Conservation (phyloP, 1,140 invertebrate genomes). For the Euura lappo region DNA sequence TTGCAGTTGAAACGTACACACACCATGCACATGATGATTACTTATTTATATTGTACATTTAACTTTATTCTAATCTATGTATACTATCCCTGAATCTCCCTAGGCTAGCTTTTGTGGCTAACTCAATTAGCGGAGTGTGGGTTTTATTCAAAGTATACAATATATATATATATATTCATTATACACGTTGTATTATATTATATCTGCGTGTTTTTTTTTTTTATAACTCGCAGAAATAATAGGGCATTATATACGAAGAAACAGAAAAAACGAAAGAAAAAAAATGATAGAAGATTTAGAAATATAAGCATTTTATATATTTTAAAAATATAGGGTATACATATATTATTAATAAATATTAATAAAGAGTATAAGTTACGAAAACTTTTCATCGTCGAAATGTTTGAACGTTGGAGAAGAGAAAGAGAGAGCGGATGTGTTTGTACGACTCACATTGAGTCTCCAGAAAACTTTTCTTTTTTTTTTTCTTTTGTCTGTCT, state of each 20-base stretch:
- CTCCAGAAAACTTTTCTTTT: slow-evolving; percentile 20
- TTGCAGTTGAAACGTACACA: too few species aligned
- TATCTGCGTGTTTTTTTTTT: too few species aligned
- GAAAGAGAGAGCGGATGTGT: not conserved
- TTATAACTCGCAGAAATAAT: not conserved
- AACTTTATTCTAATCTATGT: not conserved
- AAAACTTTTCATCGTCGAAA: not conserved
- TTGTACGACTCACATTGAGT: slow-evolving; percentile 44
- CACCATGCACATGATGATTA: not conserved
- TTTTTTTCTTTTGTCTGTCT: not conserved
- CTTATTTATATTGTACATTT: slow-evolving; percentile 1
- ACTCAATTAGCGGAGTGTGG: not conserved
- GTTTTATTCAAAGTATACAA: not conserved
- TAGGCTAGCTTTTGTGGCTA: not conserved
- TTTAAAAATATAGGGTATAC: too few species aligned
- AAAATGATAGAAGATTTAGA: not conserved
- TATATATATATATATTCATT: not conserved
- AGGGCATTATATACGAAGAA: not conserved
- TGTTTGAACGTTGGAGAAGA: not conserved
- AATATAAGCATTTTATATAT: too few species aligned
- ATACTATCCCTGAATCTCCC: not conserved
- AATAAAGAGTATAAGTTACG: not conserved
- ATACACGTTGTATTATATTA: not conserved
- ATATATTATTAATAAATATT: not conserved
- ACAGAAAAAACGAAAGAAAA: not conserved